phyloP scores from a whole-genome alignment of 2,113 vertebrate species.

The Tragelaphus buxtoni region DNA sequence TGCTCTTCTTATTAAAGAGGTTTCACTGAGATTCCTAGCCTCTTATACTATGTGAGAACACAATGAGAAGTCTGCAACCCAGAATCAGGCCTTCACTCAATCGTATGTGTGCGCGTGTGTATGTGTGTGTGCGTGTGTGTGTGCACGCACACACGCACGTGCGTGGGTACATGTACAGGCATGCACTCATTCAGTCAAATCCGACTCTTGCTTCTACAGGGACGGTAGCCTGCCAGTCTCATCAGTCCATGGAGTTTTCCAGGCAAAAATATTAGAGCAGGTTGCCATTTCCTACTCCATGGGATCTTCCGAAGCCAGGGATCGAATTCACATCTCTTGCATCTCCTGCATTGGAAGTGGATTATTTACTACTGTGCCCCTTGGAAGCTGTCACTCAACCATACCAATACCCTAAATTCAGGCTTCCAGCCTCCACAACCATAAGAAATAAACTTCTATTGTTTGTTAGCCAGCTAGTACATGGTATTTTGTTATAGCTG shows the following conservation, averaged over 20 bases:
- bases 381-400: not conserved
- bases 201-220: not conserved
- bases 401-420: not conserved
- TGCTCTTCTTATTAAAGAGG: not conserved
- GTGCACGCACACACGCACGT: fast-evolving
- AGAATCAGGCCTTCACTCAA: not conserved
- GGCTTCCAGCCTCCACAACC: not conserved
- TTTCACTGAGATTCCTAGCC: not conserved
- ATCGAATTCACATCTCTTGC: not conserved
- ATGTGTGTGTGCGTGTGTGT: not conserved
- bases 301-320: not conserved
- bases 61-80: not conserved
- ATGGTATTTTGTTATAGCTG: not conserved
- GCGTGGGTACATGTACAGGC: fast-evolving
- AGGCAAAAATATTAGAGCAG: not conserved
- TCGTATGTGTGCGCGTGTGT: fast-evolving
- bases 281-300: not conserved
- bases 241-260: not conserved
- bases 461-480: not conserved
- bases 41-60: not conserved
- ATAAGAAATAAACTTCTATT: not conserved
- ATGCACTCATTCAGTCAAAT: not conserved
- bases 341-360: not conserved
- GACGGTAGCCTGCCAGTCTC: not conserved
- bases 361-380: not conserved